Evolutionary conservation across 2,888 invertebrate species (phyloP).

Genomic region (Petrophora chlorosata): DNA sequence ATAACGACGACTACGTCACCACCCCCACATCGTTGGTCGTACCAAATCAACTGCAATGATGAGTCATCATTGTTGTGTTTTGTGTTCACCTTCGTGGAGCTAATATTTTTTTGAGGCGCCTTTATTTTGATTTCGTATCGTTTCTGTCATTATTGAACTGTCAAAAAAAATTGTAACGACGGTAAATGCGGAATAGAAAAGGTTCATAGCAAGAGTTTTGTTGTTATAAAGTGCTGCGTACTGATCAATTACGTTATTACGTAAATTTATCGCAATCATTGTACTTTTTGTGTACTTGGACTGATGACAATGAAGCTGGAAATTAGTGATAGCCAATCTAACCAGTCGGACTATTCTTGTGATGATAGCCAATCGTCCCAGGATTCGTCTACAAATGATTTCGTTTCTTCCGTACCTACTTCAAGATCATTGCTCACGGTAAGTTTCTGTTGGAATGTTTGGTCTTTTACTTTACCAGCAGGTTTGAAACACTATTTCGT

Average conservation of each 20-base stretch:
- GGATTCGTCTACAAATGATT: constrained; percentile 81
- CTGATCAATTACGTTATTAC: constrained; percentile 61
- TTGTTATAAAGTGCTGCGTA: constrained; percentile 31
- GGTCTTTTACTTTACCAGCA: too few relatives aligned
- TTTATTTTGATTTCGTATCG: constrained; percentile 63
- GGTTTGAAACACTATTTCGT: too few relatives aligned
- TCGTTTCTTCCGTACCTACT: constrained; percentile 61
- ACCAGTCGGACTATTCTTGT: constrained; percentile 85
- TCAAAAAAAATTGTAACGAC: constrained; percentile 63
- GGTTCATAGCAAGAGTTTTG: too few relatives aligned
- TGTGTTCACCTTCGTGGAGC: constrained; percentile 66
- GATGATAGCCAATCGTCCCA: constrained; percentile 85
- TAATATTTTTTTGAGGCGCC: constrained; percentile 58
- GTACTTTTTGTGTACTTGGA: constrained; percentile 46
- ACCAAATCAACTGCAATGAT: constrained; percentile 62
- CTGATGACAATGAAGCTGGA: constrained; percentile 85
- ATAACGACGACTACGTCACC: constrained; percentile 73
- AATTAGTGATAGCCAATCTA: constrained; percentile 84
- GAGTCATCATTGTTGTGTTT: constrained; percentile 81
- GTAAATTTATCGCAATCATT: constrained; percentile 47
- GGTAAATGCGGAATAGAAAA: too few relatives aligned
- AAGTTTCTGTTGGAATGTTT: constrained; percentile 46
- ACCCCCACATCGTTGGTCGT: too few relatives aligned
- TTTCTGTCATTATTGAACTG: constrained; percentile 64
- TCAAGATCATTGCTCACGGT: constrained; percentile 70